Base-by-base conservation (phyloP, 2,888 invertebrate species). In the Prenolepis imparis region DNA sequence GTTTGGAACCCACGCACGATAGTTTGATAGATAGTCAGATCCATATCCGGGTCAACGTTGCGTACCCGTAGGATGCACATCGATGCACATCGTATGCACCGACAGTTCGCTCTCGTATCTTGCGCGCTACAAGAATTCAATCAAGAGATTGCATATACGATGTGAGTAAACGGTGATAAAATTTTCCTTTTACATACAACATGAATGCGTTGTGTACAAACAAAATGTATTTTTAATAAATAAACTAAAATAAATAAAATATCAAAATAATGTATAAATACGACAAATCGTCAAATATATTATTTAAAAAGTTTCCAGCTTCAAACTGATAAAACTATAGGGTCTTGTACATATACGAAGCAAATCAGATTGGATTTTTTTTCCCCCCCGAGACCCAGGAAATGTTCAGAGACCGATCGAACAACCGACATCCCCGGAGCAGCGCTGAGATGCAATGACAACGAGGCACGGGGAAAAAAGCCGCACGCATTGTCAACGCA, bases 21-120 rank as follows among this genome's bases (percentile, higher is more conserved):
- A 86, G 84, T 87, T 85, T 84, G 86, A 87, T 88, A 90, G 88
- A 89, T 81, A 85, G 85, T 84, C 61, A 82, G 87, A 87, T 85
- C 85, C 89, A 88, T 88, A 89, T 90, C 91, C 91, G 91, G 90
- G 89, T 91, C 91, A 91, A 86, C 86, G 88, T 85, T 88, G 87
- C 88, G 84, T 88, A 88, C 74, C 68, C 77, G 73, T 64, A 88
- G 80, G 88, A 90, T 91, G 86, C 86, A 87, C 86, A 61, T 89
- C 88, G 88, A 90, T 90, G 90, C 86, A 82, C 90, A 84, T 82
- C n/a, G 90, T 87, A 86, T 88, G 88, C 91, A 86, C 85, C 86
- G 55, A 18, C 85, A 82, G 81, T 84, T 84, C 74, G 74, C 75
- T 84, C 85, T 84, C 59, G 72, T 73, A 41, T 68, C 84, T 83